Percentiles rank a stretch among this genome's conserved stretches.
These are phyloP conservation scores for Gnathonemus longibarbis DNA, from an alignment of 2,113 vertebrate species.

Conservation along the genomic window DNA sequence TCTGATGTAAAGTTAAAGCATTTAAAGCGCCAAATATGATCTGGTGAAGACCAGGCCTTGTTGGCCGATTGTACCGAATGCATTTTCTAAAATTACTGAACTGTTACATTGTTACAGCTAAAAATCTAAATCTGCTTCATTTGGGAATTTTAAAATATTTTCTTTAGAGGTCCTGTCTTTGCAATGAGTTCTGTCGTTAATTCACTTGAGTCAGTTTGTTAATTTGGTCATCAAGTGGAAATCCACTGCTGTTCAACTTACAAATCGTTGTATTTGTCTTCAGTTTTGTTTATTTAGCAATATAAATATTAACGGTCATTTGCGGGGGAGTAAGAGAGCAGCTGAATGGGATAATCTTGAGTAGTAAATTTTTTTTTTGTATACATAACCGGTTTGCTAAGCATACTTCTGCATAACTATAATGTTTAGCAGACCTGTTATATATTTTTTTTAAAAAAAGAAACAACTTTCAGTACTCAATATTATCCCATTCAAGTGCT, in stretches of 20 bases:
- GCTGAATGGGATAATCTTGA: neutral
- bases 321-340: neutral
- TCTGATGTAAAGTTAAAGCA: neutral
- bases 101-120: neutral
- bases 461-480: too few relatives aligned
- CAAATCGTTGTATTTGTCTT: neutral
- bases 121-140: neutral
- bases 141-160: neutral
- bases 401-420: neutral
- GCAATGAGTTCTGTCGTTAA: neutral
- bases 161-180: neutral
- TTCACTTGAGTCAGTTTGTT: neutral
- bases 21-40: neutral
- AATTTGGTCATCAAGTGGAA: neutral
- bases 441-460: neutral
- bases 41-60: neutral
- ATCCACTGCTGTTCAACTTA: neutral
- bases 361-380: neutral
- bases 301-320: too few relatives aligned
- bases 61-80: neutral
- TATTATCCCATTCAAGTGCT: neutral
- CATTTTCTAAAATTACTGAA: neutral
- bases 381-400: neutral
- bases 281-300: neutral
- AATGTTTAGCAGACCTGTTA: neutral